Evolutionary conservation across 2,888 invertebrate genomes (phyloP), one percentile per base, ranked within the genome.

Genomic region (Dasypogon diadema): DNA sequence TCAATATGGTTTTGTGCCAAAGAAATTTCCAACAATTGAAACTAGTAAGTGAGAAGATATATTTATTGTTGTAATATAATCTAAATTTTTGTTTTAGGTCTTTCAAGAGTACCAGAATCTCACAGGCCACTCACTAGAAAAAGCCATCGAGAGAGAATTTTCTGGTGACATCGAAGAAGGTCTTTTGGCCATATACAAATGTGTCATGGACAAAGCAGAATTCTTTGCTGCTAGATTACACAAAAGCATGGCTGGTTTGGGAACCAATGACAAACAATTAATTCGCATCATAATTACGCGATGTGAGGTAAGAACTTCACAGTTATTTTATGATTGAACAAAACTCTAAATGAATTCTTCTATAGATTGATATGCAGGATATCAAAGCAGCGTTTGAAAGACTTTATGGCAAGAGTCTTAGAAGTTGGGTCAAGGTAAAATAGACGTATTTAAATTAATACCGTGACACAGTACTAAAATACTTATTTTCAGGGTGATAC

Each of bases 211-310:
- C 85, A 91, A 92, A 85, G 89, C 93, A 0, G 89, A 90, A 37
- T 97, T 92, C 88, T 97, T 96, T 87, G 97, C 97, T 0, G 92
- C 94, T 83, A 91, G 93, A 54, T 88, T 97, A 72, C 92, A 96
- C 86, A 92, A 93, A 83, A 92, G 94, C 73, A 95, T 97, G 95
- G 93, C 93, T 83, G 97, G 97, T 2, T 85, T 93, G 79, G 97
- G 97, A 77, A 97, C 97, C 2, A 93, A 95, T 82, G 97, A 97
- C 84, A 89, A 90, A 63, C 92, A 93, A 81, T 88, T 97, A 79
- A 96, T 97, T 81, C 91, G 97, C 82, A 83, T 97, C 75, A 89
- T 96, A 81, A 92, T 95, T 60, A 93, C 95, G 1, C 90, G 96
- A 80, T 90, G 90, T 82, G 94, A 96, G 81, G 85, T 85, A 79